A percentile compares a stretch with the other conserved stretches of the same genome.
Evolutionary conservation across 2,797 vertebrate species (phyloP).

Genomic region (Halcyon leucocephala): DNA sequence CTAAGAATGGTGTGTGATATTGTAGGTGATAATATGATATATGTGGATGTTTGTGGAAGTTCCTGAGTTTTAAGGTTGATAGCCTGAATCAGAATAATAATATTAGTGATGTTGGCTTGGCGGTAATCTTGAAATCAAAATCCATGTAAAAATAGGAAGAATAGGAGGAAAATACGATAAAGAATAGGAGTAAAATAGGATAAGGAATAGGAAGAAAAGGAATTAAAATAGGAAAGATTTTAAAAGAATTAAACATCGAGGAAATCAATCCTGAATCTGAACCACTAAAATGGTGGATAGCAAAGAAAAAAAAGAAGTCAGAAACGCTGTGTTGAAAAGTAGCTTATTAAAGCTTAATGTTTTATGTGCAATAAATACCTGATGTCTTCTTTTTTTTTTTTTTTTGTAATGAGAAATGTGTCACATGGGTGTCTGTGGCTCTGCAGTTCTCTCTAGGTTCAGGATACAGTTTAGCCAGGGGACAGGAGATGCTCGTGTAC

Average conservation of each 20-base stretch:
- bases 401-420: not conserved
- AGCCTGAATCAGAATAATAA: not conserved
- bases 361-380: not conserved
- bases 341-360: constrained; percentile 28
- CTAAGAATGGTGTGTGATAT: not conserved
- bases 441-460: not conserved
- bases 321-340: not conserved
- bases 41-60: not conserved
- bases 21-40: not conserved
- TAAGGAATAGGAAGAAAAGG: not conserved
- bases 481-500: not conserved
- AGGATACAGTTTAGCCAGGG: not conserved
- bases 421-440: not conserved
- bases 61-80: not conserved
- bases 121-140: not conserved
- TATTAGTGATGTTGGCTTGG: not conserved
- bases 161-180: not conserved
- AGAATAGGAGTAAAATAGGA: not conserved
- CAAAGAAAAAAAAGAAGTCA: not conserved
- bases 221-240: not conserved
- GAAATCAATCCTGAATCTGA: not conserved
- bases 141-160: not conserved
- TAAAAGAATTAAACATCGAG: not conserved
- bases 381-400: not conserved
- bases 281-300: not conserved